These are phyloP conservation scores for Numenius phaeopus DNA, from an alignment of 2,797 vertebrate species.

Conservation along the genomic window DNA sequence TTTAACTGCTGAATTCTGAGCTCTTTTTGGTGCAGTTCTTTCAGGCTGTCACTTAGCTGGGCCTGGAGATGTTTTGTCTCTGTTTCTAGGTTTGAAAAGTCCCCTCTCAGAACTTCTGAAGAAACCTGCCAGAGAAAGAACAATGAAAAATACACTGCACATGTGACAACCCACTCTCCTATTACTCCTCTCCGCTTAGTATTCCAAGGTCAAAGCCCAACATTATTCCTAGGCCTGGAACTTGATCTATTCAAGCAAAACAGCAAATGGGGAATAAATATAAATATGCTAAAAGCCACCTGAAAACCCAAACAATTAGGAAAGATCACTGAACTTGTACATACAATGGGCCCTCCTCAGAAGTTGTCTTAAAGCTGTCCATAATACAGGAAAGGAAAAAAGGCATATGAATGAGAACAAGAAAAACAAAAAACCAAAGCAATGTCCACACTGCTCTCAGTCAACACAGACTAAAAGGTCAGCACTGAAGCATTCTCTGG, in stretches of 20 bases:
- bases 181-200: not conserved
- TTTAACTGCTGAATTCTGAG: constrained; percentile 82
- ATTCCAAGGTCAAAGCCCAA: not conserved
- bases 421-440: not conserved
- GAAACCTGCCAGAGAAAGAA: constrained; percentile 67
- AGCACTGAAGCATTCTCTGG: not conserved
- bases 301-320: not conserved
- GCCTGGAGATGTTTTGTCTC: constrained; percentile 74
- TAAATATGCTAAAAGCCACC: not conserved
- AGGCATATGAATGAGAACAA: not conserved
- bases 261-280: not conserved
- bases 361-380: not conserved
- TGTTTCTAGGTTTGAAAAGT: constrained; percentile 50
- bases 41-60: constrained; percentile 79
- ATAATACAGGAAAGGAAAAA: not conserved
- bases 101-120: constrained; percentile 30
- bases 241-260: not conserved
- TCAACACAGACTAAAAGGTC: not conserved
- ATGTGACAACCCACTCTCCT: not conserved
- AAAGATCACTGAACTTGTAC: not conserved
- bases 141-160: constrained; percentile 25
- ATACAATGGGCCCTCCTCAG: not conserved
- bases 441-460: not conserved
- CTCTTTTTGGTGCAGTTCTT: constrained; percentile 85
- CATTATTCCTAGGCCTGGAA: not conserved